A percentile compares a stretch with the other conserved stretches of the same genome.
Conservation (phyloP, 2,113 vertebrate species). For the Festucalex cinctus region DNA sequence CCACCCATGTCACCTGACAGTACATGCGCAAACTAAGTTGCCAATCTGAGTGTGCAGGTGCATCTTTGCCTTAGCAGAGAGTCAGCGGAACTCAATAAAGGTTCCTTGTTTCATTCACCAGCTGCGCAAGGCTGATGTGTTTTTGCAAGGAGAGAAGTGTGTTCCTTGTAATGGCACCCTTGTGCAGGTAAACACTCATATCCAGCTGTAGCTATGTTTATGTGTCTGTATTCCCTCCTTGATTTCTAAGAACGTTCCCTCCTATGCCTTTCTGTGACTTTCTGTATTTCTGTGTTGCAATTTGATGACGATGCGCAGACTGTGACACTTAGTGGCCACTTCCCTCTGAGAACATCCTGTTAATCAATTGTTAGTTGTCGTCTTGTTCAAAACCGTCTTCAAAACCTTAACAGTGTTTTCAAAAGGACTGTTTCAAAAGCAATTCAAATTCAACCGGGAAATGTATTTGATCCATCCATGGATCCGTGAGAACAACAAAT, state of each 20-base stretch:
- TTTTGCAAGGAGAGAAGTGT: constrained; percentile 62
- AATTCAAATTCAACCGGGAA: no score
- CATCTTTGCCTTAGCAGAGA: constrained; percentile 63
- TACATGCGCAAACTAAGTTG: constrained; percentile 38
- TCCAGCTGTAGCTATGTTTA: neutral
- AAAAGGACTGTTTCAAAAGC: no score
- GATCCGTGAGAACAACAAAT: no score
- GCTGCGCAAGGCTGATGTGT: constrained; percentile 60
- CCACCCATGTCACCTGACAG: constrained; percentile 34
- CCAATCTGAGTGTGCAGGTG: constrained; percentile 46
- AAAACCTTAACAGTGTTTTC: constrained; percentile 24
- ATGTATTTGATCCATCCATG: no score
- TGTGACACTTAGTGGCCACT: no score
- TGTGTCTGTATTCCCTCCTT: neutral
- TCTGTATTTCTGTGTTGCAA: neutral
- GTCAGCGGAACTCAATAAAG: constrained; percentile 61
- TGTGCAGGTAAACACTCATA: constrained; percentile 27
- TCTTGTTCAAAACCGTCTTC: no score
- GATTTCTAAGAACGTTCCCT: neutral
- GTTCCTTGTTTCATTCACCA: constrained; percentile 67
- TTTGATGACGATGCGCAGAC: no score
- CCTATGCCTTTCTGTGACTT: neutral
- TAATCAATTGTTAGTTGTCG: neutral
- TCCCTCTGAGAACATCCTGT: neutral
- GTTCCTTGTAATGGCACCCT: constrained; percentile 60